Base-by-base conservation (phyloP, 2,888 invertebrate species). In the Acrobasis consociella region DNA sequence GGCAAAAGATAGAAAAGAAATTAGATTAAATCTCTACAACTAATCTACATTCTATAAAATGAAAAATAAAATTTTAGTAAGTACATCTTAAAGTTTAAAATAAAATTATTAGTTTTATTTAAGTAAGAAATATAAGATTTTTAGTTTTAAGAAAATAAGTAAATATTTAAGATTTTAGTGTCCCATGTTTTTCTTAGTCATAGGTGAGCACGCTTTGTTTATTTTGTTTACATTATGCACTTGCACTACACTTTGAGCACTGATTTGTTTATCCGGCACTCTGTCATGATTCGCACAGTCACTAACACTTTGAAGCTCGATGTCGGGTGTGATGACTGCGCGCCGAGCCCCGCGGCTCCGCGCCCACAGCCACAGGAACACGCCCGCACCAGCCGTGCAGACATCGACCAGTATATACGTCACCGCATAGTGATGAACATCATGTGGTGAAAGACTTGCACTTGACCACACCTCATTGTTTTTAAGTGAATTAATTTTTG, bases 311-410 rank as follows among this genome's bases (percentile, higher is more conserved):
- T 50, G 50, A 15, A 50, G 31, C 37, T 53, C 53, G n/a, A 53
- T 15, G 53, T 53, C 53, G 13, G 53, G 53, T 8, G 53, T 53
- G 53, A 53, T 53, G 53, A 37, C 16, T 0, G 53, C 53, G 10
- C 53, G 53, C 16, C 53, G 53, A 1, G 37, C 13, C 37, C 37
- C 37, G 1, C 31, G 31, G n/a, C 53, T 3, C 5, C 53, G 53
- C 53, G 53, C 31, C 53, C 50, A 17, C 15, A 16, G 50, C 50
- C 50, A 50, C 50, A 50, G 50, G 50, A 50, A 50, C 16, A 50
- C 50, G 9, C 16, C 16, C 16, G 50, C 17, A 10, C 50, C 50
- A 17, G 17, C 50, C 17, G 10, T 10, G 15, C 50, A 5, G 17
- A 50, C 50, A 15, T 16, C 50, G 1, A 50, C 50, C 50, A 50